These are phyloP conservation scores for Coilia nasus DNA, from an alignment of 2,797 vertebrate species.

Conservation along the genomic window DNA sequence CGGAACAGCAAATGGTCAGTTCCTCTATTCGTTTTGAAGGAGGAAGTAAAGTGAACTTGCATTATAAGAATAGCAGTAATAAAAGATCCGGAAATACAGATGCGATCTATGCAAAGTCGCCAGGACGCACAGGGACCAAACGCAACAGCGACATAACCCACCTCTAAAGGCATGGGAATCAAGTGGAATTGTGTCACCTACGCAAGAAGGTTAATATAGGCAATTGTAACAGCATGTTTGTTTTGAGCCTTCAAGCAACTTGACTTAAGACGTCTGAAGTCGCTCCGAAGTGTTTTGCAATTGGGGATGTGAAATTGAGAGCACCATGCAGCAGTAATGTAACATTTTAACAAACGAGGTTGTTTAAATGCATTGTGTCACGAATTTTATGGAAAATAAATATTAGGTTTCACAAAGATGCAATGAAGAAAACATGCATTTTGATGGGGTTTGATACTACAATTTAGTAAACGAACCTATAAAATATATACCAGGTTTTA, in stretches of 20 bases:
- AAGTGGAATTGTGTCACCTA: background rate
- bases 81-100: constrained; percentile 72
- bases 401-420: no score
- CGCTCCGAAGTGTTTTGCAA: background rate
- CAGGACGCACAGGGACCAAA: constrained; percentile 24
- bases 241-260: background rate
- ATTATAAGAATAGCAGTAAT: constrained; percentile 63
- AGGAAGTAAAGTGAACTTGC: constrained; percentile 79
- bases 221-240: background rate
- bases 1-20: constrained; percentile 65
- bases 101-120: constrained; percentile 77
- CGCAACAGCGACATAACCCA: background rate
- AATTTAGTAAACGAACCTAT: background rate
- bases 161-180: constrained; percentile 1
- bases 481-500: background rate
- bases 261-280: background rate
- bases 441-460: background rate
- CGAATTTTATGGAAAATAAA: no score
- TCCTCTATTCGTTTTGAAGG: constrained; percentile 77
- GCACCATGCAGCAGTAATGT: constrained; percentile 38
- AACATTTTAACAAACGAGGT: background rate
- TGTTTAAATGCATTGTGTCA: background rate
- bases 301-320: constrained; percentile 43
- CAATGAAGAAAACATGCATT: background rate
- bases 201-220: background rate